These are phyloP conservation scores for Drosophila erecta DNA, from an alignment of 1,140 invertebrate species.

Conservation along the genomic window DNA sequence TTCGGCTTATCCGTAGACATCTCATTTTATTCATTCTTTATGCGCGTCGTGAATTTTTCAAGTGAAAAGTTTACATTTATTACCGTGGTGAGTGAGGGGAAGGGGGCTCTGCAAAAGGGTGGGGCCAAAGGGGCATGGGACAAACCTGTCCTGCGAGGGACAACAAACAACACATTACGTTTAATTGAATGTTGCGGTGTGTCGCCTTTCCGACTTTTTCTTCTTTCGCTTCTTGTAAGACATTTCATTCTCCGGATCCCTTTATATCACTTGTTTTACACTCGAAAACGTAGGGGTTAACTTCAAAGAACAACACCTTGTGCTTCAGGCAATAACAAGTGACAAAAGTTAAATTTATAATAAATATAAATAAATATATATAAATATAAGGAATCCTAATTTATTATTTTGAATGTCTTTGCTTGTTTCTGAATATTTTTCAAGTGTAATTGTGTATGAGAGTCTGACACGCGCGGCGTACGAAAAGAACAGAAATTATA, in stretches of 20 bases:
- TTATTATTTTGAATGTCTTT: too few species aligned
- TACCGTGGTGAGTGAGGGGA: constrained; percentile 34
- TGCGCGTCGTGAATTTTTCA: constrained; percentile 55
- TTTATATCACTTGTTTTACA: constrained; percentile 9
- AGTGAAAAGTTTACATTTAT: constrained; percentile 81
- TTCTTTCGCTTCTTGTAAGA: constrained; percentile 15
- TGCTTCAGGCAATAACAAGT: too few species aligned
- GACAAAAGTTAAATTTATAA: too few species aligned
- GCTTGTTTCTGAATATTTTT: too few species aligned
- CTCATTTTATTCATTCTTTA: constrained; percentile 61
- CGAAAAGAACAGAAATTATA: constrained; percentile 68
- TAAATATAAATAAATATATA: too few species aligned
- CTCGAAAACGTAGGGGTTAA: constrained; percentile 1
- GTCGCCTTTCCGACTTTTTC: constrained; percentile 33
- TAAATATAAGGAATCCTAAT: too few species aligned
- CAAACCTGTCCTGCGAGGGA: constrained; percentile 50
- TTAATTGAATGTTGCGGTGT: constrained; percentile 82
- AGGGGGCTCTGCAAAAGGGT: not conserved
- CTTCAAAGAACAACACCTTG: not conserved
- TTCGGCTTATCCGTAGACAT: constrained; percentile 47
- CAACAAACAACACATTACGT: constrained; percentile 81
- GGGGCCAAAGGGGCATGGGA: not conserved
- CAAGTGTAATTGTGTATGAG: constrained; percentile 10
- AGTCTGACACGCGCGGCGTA: constrained; percentile 49
- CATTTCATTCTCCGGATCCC: constrained; percentile 3